These are phyloP conservation scores for Nothoprocta pentlandii DNA, from an alignment of 2,113 vertebrate species.

Conservation along the genomic window DNA sequence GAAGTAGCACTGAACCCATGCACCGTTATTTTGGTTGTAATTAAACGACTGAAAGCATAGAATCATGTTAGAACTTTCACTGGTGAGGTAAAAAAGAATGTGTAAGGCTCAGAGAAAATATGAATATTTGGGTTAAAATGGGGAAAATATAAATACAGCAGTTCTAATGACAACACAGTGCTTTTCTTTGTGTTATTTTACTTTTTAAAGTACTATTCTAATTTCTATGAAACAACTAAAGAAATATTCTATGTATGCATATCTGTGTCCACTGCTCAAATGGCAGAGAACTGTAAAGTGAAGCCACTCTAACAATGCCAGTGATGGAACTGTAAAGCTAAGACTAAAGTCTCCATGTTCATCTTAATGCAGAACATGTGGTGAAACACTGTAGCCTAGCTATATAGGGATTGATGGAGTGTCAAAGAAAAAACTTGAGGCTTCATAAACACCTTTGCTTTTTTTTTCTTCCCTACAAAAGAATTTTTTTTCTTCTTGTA, in stretches of 20 bases:
- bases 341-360: neutral
- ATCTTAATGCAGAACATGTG: neutral
- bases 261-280: neutral
- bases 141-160: neutral
- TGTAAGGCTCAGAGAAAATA: neutral
- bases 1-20: neutral
- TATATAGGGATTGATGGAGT: neutral
- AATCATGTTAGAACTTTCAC: neutral
- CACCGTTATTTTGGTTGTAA: neutral
- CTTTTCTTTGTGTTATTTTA: neutral
- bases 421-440: neutral
- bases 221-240: neutral
- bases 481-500: neutral
- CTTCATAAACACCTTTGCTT: neutral
- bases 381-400: neutral
- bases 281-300: neutral
- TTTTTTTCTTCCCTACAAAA: neutral
- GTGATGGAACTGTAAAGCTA: neutral
- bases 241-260: neutral
- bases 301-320: neutral
- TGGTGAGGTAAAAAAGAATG: neutral
- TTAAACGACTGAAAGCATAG: neutral
- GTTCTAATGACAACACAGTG: neutral
- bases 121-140: neutral
- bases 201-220: neutral